Conservation (phyloP, 2,113 vertebrate genomes). For the Pseudonaja textilis region DNA sequence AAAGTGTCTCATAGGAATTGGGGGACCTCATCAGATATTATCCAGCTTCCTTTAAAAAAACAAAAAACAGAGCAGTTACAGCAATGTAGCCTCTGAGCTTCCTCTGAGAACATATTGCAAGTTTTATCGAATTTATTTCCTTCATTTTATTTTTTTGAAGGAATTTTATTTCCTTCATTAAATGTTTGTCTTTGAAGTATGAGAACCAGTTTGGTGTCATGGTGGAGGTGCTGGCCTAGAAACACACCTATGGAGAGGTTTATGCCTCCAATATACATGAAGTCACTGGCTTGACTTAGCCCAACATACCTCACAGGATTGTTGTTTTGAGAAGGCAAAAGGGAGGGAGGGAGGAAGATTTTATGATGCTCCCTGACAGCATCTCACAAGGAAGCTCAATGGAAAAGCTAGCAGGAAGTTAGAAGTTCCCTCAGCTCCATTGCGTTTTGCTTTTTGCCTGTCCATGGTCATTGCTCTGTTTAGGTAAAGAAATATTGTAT, state of each 20-base stretch:
- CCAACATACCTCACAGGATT: neutral
- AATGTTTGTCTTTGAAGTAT: neutral
- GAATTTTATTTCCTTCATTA: neutral
- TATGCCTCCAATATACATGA: neutral
- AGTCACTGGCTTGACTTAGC: neutral
- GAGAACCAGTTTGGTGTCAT: neutral
- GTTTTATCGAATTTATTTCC: neutral
- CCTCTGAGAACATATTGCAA: neutral
- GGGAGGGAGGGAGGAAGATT: neutral
- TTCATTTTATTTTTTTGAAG: too few relatives aligned
- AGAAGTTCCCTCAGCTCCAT: neutral
- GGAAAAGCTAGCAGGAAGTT: neutral
- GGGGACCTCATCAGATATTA: too few relatives aligned
- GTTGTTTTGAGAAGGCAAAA: neutral
- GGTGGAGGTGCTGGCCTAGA: neutral
- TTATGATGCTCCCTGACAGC: neutral
- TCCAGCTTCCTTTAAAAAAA: neutral
- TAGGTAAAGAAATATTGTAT: neutral
- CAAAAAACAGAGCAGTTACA: too few relatives aligned
- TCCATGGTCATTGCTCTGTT: neutral
- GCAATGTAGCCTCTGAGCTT: neutral
- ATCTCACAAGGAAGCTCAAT: neutral
- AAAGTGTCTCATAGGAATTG: neutral
- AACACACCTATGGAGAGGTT: neutral
- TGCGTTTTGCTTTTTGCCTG: neutral